Base-by-base conservation (phyloP, 2,797 vertebrate genomes). In the Platyrinchus mystaceus region DNA sequence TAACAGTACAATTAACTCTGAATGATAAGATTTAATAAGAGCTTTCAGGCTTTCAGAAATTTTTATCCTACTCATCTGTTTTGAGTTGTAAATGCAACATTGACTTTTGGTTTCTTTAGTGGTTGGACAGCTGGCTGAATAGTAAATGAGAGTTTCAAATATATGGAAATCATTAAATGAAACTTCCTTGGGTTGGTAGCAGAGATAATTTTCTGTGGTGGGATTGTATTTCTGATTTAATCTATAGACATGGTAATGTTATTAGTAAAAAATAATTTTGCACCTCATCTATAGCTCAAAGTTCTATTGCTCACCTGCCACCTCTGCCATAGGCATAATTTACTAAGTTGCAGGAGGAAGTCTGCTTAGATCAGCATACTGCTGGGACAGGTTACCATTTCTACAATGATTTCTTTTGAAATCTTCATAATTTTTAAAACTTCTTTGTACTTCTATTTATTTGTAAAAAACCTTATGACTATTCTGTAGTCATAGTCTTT, bases 71-170 rank as follows among this genome's bases (percentile, higher is more conserved):
- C 87, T 96, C 69, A 77, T 93, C 94, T 41, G 12, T 81, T 95
- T 95, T 91, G 67, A 95, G 95, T 90, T 97, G 86, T 95, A 95
- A 77, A 86, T 78, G 52, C 60, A 85, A 64, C 79, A 91, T 39
- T 82, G 44, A 94, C 89, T 96, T 96, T 83, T 84, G 69, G 80
- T 89, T 90, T 94, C 75, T 93, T 95, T 84, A 93, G 82, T 87
- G 75, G 37, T 80, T 86, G 66, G 95, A 82, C 63, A 81, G 84
- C 84, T 87, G 95, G 91, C 88, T 97, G 90, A 95, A 91, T 84
- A 90, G 86, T 84, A 96, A 87, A 82, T 92, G 78, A 96, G 85
- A 95, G 56, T 67, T 94, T 94, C 79, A 59, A 71, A 89, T 90
- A 69, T 12, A 30, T 16, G 52, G 49, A 75, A 93, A 56, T 83